Evolutionary conservation across 2,113 vertebrate species (phyloP).

Genomic region (Catagonus wagneri): DNA sequence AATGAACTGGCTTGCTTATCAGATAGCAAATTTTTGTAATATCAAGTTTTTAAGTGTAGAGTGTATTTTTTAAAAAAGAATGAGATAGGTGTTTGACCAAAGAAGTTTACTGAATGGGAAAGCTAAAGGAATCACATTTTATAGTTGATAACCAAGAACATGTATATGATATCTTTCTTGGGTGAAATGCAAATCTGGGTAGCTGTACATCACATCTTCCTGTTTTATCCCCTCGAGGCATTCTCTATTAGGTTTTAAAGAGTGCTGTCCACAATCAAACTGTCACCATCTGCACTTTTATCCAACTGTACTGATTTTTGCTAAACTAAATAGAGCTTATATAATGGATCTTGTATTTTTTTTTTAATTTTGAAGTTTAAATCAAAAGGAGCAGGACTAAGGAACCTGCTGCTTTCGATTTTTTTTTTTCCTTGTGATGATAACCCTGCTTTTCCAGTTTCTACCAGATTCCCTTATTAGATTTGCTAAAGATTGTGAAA

Average conservation of each 20-base stretch:
- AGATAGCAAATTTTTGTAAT: background rate
- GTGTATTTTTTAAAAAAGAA: background rate
- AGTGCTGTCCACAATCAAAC: conserved; percentile 73
- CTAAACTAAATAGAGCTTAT: conserved; percentile 69
- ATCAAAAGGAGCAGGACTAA: conserved; percentile 24
- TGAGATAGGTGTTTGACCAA: background rate
- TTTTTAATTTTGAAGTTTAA: conserved; percentile 68
- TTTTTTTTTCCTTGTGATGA: background rate
- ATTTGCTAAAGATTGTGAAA: conserved; percentile 36
- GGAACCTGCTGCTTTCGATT: background rate
- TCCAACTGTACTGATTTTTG: conserved; percentile 71
- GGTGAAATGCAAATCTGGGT: no score
- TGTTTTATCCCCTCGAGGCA: no score
- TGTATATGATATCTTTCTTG: no score
- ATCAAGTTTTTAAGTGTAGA: background rate
- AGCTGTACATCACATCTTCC: no score
- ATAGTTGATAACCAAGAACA: no score
- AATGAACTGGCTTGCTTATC: background rate
- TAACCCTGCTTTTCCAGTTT: background rate
- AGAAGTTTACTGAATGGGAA: background rate
- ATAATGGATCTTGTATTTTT: conserved; percentile 61
- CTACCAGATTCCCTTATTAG: conserved; percentile 37
- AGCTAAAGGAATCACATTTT: no score
- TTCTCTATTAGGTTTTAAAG: conserved; percentile 63
- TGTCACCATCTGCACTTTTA: conserved; percentile 84